Evolutionary conservation across 2,113 vertebrate genomes (phyloP), one percentile per base, ranked within the genome.

Genomic region (Nettapus auritus): DNA sequence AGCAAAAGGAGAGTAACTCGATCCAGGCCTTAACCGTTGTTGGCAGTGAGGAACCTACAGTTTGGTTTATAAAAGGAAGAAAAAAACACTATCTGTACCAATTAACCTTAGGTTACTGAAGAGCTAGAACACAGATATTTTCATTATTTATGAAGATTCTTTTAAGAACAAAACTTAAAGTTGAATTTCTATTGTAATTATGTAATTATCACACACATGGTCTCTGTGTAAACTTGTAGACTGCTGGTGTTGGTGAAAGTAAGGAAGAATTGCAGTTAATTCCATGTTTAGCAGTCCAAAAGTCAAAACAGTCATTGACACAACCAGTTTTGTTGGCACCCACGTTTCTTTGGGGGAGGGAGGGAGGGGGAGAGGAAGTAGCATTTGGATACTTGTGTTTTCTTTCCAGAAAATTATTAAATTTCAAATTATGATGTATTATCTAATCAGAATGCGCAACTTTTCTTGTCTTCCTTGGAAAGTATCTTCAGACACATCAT

Each of bases 1-100:
- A 97, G 98, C 99, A 59, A 99, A 99, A 98, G 98, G 99, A 96
- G 99, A 99, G 94, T 99, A 98, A 99, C 84, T 95, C 86, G 95
- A 97, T 95, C 95, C 75, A 94, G 96, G 97, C 98, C 98, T 98
- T 98, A 98, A 96, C 97, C 85, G 6, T 95, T 97, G 94, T 85
- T 97, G 96, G 91, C 96, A 98, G 95, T 94, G 89, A 96, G 96
- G 95, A 97, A 88, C 85, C 91, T 97, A 97, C 96, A 94, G 95
- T 97, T 84, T 96, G 94, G 50, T 94, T 95, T 96, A 63, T 92
- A 96, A 96, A 90, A 88, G 88, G 93, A 97, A 97, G 94, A 96
- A 93, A 96, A 92, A 78, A 94, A 95, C 92, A 96, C 91, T 96
- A 94, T 97, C 74, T 94, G 94, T 97, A 97, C 97, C 96, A 96